Evolutionary conservation across 2,888 invertebrate genomes (phyloP).

Genomic region (Lycia hirtaria): DNA sequence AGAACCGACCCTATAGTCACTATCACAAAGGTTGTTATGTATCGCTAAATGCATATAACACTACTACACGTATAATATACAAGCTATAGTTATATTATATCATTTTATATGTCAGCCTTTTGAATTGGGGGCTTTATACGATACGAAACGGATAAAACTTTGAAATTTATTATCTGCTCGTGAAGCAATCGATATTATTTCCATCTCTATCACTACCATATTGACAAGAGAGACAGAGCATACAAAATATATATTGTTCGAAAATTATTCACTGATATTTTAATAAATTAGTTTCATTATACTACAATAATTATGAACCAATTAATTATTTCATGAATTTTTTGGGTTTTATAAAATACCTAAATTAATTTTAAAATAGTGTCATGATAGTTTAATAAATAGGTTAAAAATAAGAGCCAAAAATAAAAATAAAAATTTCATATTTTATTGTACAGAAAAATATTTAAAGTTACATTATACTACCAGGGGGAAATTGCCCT

Average conservation of each 20-base stretch:
- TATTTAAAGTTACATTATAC: background rate
- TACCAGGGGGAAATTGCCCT: background rate
- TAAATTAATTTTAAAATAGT: background rate
- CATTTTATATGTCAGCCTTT: constrained; percentile 70
- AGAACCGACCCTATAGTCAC: constrained; percentile 62
- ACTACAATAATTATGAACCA: background rate
- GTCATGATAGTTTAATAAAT: background rate
- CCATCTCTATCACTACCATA: background rate
- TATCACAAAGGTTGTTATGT: constrained; percentile 72
- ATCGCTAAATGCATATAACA: constrained; percentile 80
- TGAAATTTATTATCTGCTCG: no score
- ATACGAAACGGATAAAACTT: background rate
- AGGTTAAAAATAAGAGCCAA: background rate
- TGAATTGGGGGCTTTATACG: constrained; percentile 13
- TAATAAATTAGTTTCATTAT: background rate
- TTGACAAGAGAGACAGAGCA: background rate
- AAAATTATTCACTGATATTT: background rate
- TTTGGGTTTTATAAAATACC: no score
- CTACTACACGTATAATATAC: constrained; percentile 75
- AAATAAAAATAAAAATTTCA: background rate
- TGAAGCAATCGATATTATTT: no score
- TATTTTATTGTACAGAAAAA: no score
- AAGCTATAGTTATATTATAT: constrained; percentile 78
- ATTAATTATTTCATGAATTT: no score
- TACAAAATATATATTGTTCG: background rate